These are phyloP conservation scores for Palloptera scutellata DNA, from an alignment of 2,888 invertebrate species.

Conservation along the genomic window DNA sequence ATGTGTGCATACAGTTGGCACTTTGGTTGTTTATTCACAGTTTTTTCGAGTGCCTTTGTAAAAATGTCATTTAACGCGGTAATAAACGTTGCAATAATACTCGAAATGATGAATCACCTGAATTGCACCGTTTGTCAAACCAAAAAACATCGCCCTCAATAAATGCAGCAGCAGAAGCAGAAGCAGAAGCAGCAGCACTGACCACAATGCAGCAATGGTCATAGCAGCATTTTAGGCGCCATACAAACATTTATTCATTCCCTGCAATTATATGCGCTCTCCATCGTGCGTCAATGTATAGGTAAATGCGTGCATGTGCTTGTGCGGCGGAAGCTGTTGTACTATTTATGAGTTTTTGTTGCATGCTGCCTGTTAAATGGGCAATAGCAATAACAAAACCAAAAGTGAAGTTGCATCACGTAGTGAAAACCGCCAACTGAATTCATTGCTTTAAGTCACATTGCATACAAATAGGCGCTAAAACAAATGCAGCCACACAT, in stretches of 20 bases:
- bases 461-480: slow-evolving; percentile 52
- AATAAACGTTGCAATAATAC: slow-evolving; percentile 63
- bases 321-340: not conserved
- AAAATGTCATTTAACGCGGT: slow-evolving; percentile 53
- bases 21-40: too few relatives aligned
- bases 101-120: slow-evolving; percentile 62
- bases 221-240: slow-evolving; percentile 10
- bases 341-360: slow-evolving; percentile 10
- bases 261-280: slow-evolving; percentile 6
- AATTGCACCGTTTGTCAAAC: slow-evolving; percentile 54
- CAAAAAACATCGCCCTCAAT: slow-evolving; percentile 25
- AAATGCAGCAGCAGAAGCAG: slow-evolving; percentile 8
- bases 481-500: slow-evolving; percentile 21
- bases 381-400: not conserved
- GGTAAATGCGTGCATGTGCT: too few relatives aligned
- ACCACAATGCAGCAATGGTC: slow-evolving; percentile 40
- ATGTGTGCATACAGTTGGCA: too few relatives aligned
- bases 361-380: slow-evolving; percentile 23
- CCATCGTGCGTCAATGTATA: too few relatives aligned
- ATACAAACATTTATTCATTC: slow-evolving; percentile 19
- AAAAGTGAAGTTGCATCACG: slow-evolving; percentile 25
- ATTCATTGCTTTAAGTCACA: not conserved
- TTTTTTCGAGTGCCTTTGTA: slow-evolving; percentile 55
- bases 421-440: not conserved
- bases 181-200: slow-evolving; percentile 35